Percentiles rank a stretch among this genome's conserved stretches.
Evolutionary conservation across 2,797 vertebrate species (phyloP).

Genomic region (Dipus sagitta): DNA sequence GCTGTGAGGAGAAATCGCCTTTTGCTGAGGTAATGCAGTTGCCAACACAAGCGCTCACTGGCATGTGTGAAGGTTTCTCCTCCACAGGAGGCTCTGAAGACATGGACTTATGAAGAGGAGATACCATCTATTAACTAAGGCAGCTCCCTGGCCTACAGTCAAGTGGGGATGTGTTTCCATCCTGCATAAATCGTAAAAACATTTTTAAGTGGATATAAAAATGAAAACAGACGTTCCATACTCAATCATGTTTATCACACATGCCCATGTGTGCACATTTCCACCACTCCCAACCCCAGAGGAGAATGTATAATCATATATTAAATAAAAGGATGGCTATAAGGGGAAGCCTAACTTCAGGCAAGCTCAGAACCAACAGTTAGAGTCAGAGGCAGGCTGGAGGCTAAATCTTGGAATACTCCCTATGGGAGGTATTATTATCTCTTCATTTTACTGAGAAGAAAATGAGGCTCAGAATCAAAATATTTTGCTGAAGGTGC

Average conservation of each 20-base stretch:
- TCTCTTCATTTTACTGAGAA: background rate
- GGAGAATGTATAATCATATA: background rate
- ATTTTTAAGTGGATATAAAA: background rate
- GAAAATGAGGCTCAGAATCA: background rate
- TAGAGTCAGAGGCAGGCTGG: background rate
- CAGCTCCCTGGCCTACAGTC: background rate
- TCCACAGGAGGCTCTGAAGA: background rate
- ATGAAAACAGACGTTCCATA: constrained; percentile 23
- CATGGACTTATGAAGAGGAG: background rate
- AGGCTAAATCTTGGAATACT: background rate
- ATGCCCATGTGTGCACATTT: background rate
- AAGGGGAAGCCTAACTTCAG: background rate
- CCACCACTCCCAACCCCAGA: background rate
- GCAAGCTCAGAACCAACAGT: background rate
- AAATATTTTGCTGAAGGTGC: background rate
- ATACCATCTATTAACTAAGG: constrained; percentile 14
- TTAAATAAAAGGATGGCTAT: background rate
- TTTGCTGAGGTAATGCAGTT: background rate
- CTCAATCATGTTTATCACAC: background rate
- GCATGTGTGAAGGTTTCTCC: background rate
- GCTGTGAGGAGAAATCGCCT: background rate
- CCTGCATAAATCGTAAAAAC: constrained; percentile 26
- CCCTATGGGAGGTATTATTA: background rate
- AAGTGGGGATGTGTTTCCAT: background rate
- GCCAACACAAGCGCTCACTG: constrained; percentile 39